These are phyloP conservation scores for Anolis sagrei DNA, from an alignment of 2,113 vertebrate species.

Conservation along the genomic window DNA sequence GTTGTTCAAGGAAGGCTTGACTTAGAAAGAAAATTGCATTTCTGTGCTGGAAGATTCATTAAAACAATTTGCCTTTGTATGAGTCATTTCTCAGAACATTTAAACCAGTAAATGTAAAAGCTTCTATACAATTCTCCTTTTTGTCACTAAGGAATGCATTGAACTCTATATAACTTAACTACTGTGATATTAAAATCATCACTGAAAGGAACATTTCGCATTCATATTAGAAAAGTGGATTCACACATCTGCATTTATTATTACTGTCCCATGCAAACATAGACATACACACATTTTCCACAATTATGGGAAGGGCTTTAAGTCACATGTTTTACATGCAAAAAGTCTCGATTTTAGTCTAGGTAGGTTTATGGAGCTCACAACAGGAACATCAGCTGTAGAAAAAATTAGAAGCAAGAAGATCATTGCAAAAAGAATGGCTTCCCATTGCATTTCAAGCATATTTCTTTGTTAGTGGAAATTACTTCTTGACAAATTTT, in stretches of 20 bases:
- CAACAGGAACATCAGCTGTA: neutral
- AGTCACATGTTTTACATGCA: neutral
- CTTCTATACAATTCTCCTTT: neutral
- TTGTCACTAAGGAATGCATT: constrained; percentile 7
- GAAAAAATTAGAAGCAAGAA: neutral
- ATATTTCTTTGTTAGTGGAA: neutral
- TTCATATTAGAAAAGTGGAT: neutral
- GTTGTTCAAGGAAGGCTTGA: constrained; percentile 4
- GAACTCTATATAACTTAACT: constrained; percentile 2
- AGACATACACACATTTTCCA: neutral
- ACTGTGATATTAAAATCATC: constrained; percentile 9
- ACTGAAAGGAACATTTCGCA: neutral
- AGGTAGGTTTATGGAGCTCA: neutral
- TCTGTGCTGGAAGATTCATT: constrained; percentile 18
- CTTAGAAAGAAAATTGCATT: constrained; percentile 1
- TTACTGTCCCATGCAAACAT: neutral
- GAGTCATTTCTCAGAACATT: constrained; percentile 12
- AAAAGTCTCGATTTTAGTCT: neutral
- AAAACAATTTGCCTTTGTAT: constrained; percentile 22
- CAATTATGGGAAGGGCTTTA: neutral
- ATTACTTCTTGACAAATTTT: too few relatives aligned
- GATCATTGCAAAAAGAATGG: neutral
- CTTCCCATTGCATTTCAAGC: neutral
- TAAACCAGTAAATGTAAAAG: constrained; percentile 11
- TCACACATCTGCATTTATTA: neutral